A percentile compares a stretch with the other conserved stretches of the same genome.
Conservation (phyloP, 2,797 vertebrate species). For the Hypotaenidia okinawae region DNA sequence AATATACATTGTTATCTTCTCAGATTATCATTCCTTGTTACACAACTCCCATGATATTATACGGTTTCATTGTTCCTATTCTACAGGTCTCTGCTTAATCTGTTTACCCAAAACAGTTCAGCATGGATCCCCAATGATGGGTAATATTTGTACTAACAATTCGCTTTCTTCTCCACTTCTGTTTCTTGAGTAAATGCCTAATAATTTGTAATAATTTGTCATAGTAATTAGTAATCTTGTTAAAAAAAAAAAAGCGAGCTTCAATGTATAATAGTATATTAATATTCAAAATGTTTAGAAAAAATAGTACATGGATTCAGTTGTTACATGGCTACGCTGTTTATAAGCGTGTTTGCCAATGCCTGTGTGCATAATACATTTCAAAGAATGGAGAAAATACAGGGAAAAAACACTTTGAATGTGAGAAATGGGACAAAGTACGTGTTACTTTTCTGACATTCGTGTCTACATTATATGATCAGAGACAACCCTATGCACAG, state of each 20-base stretch:
- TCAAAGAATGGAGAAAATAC: background rate
- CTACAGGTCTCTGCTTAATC: background rate
- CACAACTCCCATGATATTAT: background rate
- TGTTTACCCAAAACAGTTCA: background rate
- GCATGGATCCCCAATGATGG: background rate
- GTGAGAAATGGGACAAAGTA: background rate
- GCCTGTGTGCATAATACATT: rapidly evolving
- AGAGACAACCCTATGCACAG: background rate
- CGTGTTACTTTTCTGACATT: background rate
- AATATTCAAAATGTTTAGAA: background rate
- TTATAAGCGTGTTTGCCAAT: background rate
- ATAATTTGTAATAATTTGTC: background rate
- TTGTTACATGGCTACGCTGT: background rate
- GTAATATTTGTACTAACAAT: background rate
- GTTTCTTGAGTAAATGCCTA: background rate
- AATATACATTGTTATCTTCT: rapidly evolving
- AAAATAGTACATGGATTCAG: background rate
- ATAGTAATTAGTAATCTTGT: background rate
- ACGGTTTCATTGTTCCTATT: background rate
- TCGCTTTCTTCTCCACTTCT: background rate
- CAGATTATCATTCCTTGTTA: background rate
- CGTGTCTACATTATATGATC: background rate
- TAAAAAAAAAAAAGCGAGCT: background rate
- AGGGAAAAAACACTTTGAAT: background rate
- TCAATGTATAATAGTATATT: background rate